Evolutionary conservation across 2,888 invertebrate species (phyloP).

Genomic region (Oscheius sp.): DNA sequence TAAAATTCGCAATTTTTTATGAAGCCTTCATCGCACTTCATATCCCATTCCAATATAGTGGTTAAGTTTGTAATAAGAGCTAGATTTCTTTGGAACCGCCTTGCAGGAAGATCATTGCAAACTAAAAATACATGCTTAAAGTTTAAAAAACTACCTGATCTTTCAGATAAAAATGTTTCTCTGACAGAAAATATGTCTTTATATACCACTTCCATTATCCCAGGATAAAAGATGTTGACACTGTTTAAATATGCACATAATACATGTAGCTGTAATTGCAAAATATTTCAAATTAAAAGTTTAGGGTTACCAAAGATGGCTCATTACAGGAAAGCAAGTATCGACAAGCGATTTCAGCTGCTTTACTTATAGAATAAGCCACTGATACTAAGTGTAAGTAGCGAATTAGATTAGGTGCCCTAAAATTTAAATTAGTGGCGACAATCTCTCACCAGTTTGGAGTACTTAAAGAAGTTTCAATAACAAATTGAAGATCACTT

Average conservation of each 20-base stretch:
- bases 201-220: constrained; percentile 34
- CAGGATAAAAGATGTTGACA: constrained; percentile 32
- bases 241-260: constrained; percentile 22
- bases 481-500: constrained; percentile 39
- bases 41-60: constrained; percentile 21
- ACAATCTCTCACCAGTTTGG: not conserved
- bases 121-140: not conserved
- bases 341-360: constrained; percentile 48
- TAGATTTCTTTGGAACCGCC: not conserved
- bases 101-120: not conserved
- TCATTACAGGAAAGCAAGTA: constrained; percentile 26
- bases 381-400: constrained; percentile 53
- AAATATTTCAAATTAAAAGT: not conserved
- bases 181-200: constrained; percentile 29
- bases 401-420: constrained; percentile 34
- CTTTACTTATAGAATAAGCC: constrained; percentile 40
- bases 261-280: constrained; percentile 22
- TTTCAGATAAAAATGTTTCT: not conserved
- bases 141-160: not conserved
- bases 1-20: not conserved
- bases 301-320: not conserved
- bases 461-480: constrained; percentile 26
- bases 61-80: not conserved
- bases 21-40: not conserved
- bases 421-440: constrained; percentile 4